Evolutionary conservation across 1,140 invertebrate species (phyloP).

Genomic region (Neodiprion virginianus): DNA sequence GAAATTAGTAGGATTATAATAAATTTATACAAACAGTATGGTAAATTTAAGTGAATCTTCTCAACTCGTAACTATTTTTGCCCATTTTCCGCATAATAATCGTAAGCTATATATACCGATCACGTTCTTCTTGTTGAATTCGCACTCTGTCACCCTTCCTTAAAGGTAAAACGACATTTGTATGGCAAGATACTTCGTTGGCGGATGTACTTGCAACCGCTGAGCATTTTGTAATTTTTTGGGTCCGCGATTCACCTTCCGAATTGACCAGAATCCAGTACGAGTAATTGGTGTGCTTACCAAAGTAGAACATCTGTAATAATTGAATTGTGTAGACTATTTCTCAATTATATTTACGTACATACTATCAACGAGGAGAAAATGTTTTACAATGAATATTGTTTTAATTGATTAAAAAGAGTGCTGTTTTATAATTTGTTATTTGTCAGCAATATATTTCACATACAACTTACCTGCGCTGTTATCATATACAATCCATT

Average conservation of each 20-base stretch:
- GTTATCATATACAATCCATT: slow-evolving; percentile 55
- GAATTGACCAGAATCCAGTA: slow-evolving; percentile 52
- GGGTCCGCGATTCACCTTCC: slow-evolving; percentile 40
- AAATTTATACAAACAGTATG: not conserved
- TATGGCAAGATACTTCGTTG: slow-evolving; percentile 50
- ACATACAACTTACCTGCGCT: slow-evolving; percentile 43
- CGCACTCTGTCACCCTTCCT: slow-evolving; percentile 48
- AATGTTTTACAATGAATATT: not conserved
- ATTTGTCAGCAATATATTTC: not conserved
- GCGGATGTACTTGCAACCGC: slow-evolving; percentile 39
- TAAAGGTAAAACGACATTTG: slow-evolving; percentile 44
- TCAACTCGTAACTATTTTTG: too few relatives aligned
- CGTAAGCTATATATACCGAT: slow-evolving; percentile 37
- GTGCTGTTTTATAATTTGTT: not conserved
- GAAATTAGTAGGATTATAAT: not conserved
- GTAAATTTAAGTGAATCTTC: too few relatives aligned
- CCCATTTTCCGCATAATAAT: too few relatives aligned
- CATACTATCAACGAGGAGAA: too few relatives aligned
- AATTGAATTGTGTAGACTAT: not conserved
- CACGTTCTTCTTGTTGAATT: slow-evolving; percentile 47
- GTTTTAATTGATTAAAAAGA: too few relatives aligned
- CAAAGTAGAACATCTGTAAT: slow-evolving; percentile 53
- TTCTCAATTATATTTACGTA: too few relatives aligned
- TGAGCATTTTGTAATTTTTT: slow-evolving; percentile 48
- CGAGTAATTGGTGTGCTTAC: slow-evolving; percentile 45